Percentiles rank a stretch among this genome's conserved stretches.
These are phyloP conservation scores for Drosophila austrosaltans DNA, from an alignment of 2,888 invertebrate species.

Conservation along the genomic window DNA sequence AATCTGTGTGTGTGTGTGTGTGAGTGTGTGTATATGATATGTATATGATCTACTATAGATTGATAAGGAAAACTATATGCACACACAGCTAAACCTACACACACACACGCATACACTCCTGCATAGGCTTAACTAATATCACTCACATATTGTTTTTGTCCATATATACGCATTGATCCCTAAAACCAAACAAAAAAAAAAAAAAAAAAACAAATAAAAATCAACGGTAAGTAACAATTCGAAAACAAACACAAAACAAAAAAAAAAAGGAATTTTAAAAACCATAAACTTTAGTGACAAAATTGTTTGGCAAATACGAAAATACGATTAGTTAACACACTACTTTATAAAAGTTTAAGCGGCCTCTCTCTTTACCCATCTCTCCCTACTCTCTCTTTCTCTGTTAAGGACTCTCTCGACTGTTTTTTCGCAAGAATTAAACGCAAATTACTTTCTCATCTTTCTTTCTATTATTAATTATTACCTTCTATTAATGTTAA, in stretches of 20 bases:
- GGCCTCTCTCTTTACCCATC: conserved; percentile 27
- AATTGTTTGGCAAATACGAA: conserved; percentile 20
- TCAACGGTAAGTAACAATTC: conserved; percentile 62
- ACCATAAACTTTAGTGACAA: conserved; percentile 21
- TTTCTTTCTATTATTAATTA: conserved; percentile 82
- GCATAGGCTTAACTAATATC: conserved; percentile 30
- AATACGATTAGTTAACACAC: conserved; percentile 8
- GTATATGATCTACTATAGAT: conserved; percentile 21
- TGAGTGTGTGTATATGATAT: conserved; percentile 33
- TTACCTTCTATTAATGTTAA: conserved; percentile 77
- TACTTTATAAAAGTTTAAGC: conserved; percentile 54
- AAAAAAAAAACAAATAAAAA: conserved; percentile 9
- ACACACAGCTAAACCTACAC: conserved; percentile 14
- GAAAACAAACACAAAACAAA: conserved; percentile 22
- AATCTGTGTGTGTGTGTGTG: conserved; percentile 28
- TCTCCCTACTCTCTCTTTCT: conserved; percentile 31
- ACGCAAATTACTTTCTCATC: conserved; percentile 83
- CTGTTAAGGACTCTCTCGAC: conserved; percentile 47
- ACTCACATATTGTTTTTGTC: conserved; percentile 18
- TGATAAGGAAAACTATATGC: conserved; percentile 35
- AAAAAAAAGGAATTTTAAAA: conserved; percentile 27
- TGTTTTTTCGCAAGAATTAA: conserved; percentile 80
- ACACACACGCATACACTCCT: conserved; percentile 2
- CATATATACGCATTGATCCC: conserved; percentile 28
- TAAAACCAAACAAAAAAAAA: background rate